phyloP scores from a whole-genome alignment of 1,140 invertebrate species.

The Philopotamus ludificatus region DNA sequence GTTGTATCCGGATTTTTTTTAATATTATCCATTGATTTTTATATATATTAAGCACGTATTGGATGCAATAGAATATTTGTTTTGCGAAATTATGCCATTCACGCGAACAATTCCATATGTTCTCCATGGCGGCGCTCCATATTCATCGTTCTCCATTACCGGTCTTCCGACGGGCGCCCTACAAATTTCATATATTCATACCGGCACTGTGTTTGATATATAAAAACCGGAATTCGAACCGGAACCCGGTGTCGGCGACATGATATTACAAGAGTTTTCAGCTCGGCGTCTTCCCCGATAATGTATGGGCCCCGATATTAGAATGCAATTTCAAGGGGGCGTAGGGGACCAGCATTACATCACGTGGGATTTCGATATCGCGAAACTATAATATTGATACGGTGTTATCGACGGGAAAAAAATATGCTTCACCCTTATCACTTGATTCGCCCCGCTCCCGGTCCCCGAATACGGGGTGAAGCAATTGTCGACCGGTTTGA shows the following conservation, averaged over 20 bases:
- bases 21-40: no score
- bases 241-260: neutral
- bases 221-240: neutral
- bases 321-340: conserved; percentile 31
- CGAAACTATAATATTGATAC: neutral
- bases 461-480: no score
- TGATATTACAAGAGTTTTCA: conserved; percentile 18
- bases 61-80: no score
- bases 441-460: no score
- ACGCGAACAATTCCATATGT: no score
- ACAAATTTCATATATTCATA: conserved; percentile 28
- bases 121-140: no score
- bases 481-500: no score
- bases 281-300: conserved; percentile 3
- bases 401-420: neutral
- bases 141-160: no score
- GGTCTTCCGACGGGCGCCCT: no score
- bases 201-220: neutral
- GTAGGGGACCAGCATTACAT: conserved; percentile 7
- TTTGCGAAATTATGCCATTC: no score
- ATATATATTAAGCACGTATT: no score
- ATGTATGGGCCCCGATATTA: conserved; percentile 29
- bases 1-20: no score
- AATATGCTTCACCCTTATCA: neutral
- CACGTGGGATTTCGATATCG: conserved; percentile 9